These are phyloP conservation scores for Trichacis sp. DNA, from an alignment of 2,888 invertebrate species.

Conservation along the genomic window DNA sequence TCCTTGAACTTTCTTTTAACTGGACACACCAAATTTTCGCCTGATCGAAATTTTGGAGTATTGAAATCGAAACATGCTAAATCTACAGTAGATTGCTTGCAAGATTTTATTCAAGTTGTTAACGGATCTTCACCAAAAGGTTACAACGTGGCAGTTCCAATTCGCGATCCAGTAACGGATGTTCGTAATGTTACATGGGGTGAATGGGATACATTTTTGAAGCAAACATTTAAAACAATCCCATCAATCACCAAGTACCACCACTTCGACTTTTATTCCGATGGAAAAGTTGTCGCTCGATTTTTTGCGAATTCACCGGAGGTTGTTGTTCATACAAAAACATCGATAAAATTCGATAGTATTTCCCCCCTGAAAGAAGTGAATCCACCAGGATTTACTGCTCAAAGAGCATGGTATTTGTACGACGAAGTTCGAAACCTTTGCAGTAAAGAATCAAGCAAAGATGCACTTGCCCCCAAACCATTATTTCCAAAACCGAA, in stretches of 20 bases:
- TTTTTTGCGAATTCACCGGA: too few relatives aligned
- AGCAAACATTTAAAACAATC: too few relatives aligned
- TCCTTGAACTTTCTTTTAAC: background rate
- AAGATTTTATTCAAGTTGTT: conserved; percentile 1
- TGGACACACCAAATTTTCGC: conserved; percentile 1
- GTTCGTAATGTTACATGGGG: too few relatives aligned
- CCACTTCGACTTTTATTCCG: conserved; percentile 8
- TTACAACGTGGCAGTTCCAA: too few relatives aligned
- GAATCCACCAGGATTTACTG: too few relatives aligned
- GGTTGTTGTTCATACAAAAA: too few relatives aligned
- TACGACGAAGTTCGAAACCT: conserved; percentile 2
- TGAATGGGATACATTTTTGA: too few relatives aligned
- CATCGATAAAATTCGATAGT: too few relatives aligned
- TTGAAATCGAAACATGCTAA: background rate
- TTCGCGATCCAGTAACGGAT: too few relatives aligned
- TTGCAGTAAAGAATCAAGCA: background rate
- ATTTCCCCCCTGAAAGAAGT: too few relatives aligned
- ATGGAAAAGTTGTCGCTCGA: conserved; percentile 51
- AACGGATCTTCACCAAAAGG: too few relatives aligned
- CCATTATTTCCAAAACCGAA: background rate
- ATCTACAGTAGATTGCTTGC: background rate
- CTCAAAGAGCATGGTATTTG: conserved; percentile 3
- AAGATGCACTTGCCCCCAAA: background rate
- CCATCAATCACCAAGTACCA: background rate
- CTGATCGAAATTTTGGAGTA: background rate